phyloP scores from a whole-genome alignment of 2,888 invertebrate genomes.

The Cerastis rubricosa region DNA sequence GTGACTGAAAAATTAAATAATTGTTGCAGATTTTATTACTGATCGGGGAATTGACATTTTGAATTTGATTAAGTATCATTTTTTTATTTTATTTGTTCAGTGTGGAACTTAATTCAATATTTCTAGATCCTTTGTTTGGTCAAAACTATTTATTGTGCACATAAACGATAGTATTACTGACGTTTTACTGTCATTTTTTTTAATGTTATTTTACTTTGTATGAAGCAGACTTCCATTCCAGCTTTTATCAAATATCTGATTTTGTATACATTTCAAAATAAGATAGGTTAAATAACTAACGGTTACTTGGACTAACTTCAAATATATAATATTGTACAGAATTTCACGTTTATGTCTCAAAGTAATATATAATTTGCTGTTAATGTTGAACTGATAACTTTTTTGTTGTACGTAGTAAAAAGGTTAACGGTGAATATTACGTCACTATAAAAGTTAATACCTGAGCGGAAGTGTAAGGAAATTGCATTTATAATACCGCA shows the following conservation, averaged over 20 bases:
- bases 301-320: constrained; percentile 55
- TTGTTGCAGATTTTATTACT: not conserved
- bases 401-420: constrained; percentile 49
- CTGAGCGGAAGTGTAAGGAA: constrained; percentile 74
- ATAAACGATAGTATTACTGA: constrained; percentile 50
- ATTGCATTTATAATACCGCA: constrained; percentile 88
- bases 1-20: constrained; percentile 16
- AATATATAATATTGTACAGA: constrained; percentile 66
- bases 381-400: constrained; percentile 51
- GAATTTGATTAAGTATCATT: not conserved
- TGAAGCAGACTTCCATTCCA: constrained; percentile 70
- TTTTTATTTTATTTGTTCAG: not conserved
- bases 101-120: not conserved
- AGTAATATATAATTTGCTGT: constrained; percentile 68
- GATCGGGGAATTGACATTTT: constrained; percentile 33
- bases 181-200: constrained; percentile 53
- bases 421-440: constrained; percentile 51
- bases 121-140: constrained; percentile 56
- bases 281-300: constrained; percentile 50
- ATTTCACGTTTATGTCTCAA: constrained; percentile 67
- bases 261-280: constrained; percentile 56
- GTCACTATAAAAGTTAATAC: constrained; percentile 61
- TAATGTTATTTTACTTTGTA: constrained; percentile 63
- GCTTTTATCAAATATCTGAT: constrained; percentile 55
- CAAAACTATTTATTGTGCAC: constrained; percentile 54